phyloP scores from a whole-genome alignment of 1,140 invertebrate species.

The Anastrepha ludens region DNA sequence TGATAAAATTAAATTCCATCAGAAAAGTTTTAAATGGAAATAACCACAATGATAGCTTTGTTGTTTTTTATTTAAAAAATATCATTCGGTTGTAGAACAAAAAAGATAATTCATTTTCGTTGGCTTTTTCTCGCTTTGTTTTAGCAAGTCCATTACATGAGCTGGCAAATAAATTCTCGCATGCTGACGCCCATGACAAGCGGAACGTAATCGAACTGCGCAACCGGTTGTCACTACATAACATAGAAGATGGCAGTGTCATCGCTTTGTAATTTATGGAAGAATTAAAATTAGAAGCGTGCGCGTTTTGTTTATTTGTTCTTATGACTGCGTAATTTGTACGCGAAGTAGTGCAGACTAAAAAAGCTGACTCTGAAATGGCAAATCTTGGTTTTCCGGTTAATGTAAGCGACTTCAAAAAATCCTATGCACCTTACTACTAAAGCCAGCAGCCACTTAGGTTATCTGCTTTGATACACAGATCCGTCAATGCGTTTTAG shows the following conservation, averaged over 20 bases:
- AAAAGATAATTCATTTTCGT: neutral
- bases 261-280: slow-evolving; percentile 2
- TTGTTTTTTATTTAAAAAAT: neutral
- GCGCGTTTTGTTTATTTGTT: neutral
- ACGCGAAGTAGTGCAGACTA: too few species aligned
- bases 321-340: too few species aligned
- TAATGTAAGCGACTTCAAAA: too few species aligned
- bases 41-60: neutral
- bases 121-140: neutral
- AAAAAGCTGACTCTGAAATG: too few species aligned
- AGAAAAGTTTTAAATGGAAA: slow-evolving; percentile 54
- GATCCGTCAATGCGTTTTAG: too few species aligned
- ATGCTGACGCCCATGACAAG: slow-evolving; percentile 16
- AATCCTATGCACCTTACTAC: too few species aligned
- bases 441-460: too few species aligned
- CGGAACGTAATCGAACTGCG: slow-evolving; percentile 43
- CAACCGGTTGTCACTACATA: neutral
- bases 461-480: too few species aligned
- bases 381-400: too few species aligned
- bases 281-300: slow-evolving; percentile 2
- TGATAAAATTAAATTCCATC: slow-evolving; percentile 22
- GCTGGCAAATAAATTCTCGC: slow-evolving; percentile 42
- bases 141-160: slow-evolving; percentile 37
- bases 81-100: neutral
- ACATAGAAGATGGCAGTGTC: neutral